Conservation (phyloP, 2,113 vertebrate genomes). For the chimpanzee (Pan troglodytes) region DNA sequence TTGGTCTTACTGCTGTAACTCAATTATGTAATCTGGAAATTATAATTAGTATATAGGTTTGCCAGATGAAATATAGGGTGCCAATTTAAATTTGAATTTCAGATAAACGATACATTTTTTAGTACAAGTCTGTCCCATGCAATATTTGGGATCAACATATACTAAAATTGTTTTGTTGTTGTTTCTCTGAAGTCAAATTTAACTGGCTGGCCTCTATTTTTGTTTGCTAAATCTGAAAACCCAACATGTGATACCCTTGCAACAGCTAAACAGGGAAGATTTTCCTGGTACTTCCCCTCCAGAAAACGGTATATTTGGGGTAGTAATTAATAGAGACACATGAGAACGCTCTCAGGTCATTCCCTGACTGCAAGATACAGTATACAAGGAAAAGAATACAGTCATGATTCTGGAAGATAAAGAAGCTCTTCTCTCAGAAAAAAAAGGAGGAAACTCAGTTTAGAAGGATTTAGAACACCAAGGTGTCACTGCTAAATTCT, state of each 20-base stretch:
- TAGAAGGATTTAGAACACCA: neutral
- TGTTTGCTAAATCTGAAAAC: constrained; percentile 18
- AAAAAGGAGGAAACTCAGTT: neutral
- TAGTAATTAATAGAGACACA: neutral
- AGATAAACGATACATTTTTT: neutral
- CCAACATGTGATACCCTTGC: neutral
- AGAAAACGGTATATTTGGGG: neutral
- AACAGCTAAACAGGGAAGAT: neutral
- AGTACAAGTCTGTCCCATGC: neutral
- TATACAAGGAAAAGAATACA: neutral
- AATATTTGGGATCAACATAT: neutral
- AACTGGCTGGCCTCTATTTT: neutral
- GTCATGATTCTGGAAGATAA: neutral
- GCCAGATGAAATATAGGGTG: neutral
- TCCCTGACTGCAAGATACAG: neutral
- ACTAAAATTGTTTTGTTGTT: neutral
- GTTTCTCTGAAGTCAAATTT: constrained; percentile 30
- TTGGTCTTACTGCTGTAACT: neutral
- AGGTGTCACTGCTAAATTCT: neutral
- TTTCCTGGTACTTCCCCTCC: neutral
- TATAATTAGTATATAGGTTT: constrained; percentile 13
- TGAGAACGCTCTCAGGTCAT: neutral
- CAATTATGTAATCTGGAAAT: constrained; percentile 12
- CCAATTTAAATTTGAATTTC: constrained; percentile 27
- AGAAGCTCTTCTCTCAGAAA: neutral